A percentile compares a stretch with the other conserved stretches of the same genome.
Evolutionary conservation across 1,140 invertebrate genomes (phyloP).

Genomic region (Leptinotarsa undecemlineata): DNA sequence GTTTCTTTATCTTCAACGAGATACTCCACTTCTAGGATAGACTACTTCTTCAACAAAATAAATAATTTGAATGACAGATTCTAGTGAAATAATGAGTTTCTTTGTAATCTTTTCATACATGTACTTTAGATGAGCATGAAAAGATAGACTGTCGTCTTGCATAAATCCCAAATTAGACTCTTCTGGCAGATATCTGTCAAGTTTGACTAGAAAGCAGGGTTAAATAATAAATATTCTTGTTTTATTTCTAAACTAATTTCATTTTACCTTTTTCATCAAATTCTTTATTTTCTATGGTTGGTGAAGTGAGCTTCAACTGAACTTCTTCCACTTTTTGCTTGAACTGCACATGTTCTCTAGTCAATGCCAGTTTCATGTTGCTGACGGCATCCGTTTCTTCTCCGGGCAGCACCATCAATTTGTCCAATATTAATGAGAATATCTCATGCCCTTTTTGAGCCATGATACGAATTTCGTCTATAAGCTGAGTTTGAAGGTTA

Average conservation of each 20-base stretch:
- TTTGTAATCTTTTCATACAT: no score
- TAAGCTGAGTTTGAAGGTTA: slow-evolving; percentile 58
- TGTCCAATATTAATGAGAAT: slow-evolving; percentile 67
- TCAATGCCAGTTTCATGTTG: slow-evolving; percentile 62
- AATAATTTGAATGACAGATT: no score
- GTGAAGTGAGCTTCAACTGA: slow-evolving; percentile 70
- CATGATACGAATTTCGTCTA: slow-evolving; percentile 72
- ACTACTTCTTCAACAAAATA: no score
- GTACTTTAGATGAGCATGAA: no score
- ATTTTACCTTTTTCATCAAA: slow-evolving; percentile 39
- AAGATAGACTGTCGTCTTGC: no score
- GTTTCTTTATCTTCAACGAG: no score
- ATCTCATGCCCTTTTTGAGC: slow-evolving; percentile 73
- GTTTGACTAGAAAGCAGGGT: background rate
- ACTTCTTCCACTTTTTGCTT: slow-evolving; percentile 75
- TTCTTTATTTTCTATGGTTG: slow-evolving; percentile 61
- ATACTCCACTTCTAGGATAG: no score
- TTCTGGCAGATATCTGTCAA: background rate
- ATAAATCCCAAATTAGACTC: no score
- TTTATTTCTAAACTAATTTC: no score
- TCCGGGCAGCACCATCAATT: slow-evolving; percentile 55
- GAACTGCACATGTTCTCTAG: slow-evolving; percentile 70
- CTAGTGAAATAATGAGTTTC: no score
- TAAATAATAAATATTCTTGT: background rate
- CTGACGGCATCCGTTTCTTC: slow-evolving; percentile 58